A percentile compares a stretch with the other conserved stretches of the same genome.
Conservation (phyloP, 2,113 vertebrate species). For the Dicrurus megarhynchus region DNA sequence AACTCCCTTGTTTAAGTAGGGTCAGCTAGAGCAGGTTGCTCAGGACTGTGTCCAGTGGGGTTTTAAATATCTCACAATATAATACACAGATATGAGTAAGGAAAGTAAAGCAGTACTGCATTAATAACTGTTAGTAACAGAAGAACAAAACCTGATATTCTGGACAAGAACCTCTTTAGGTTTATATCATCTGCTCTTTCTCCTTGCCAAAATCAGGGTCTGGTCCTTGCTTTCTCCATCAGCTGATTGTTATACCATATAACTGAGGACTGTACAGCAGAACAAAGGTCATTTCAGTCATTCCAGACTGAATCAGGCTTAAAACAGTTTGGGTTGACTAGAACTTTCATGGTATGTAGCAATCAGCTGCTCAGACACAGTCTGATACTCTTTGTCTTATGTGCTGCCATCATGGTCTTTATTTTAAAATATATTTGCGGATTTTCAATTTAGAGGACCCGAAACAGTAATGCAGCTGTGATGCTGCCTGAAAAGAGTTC, state of each 20-base stretch:
- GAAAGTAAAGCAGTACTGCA: background rate
- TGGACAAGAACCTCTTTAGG: background rate
- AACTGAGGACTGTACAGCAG: background rate
- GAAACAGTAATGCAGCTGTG: background rate
- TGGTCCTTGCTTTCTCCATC: background rate
- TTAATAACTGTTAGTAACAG: background rate
- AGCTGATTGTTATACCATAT: background rate
- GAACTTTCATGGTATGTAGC: rapidly evolving
- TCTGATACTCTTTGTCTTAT: background rate
- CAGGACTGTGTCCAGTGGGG: background rate
- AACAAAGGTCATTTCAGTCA: background rate
- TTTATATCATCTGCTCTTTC: background rate
- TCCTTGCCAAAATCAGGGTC: background rate
- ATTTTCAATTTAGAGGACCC: background rate
- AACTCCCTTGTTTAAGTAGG: background rate
- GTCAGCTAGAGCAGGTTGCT: background rate
- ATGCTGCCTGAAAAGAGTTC: background rate
- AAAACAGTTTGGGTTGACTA: background rate
- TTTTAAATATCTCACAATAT: background rate
- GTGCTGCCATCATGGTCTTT: background rate
- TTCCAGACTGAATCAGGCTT: background rate
- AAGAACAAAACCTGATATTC: background rate
- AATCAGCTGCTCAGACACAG: background rate
- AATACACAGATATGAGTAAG: background rate
- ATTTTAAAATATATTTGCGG: background rate